A percentile compares a stretch with the other conserved stretches of the same genome.
Evolutionary conservation across 2,888 invertebrate species (phyloP).

Genomic region (Spodoptera exigua): DNA sequence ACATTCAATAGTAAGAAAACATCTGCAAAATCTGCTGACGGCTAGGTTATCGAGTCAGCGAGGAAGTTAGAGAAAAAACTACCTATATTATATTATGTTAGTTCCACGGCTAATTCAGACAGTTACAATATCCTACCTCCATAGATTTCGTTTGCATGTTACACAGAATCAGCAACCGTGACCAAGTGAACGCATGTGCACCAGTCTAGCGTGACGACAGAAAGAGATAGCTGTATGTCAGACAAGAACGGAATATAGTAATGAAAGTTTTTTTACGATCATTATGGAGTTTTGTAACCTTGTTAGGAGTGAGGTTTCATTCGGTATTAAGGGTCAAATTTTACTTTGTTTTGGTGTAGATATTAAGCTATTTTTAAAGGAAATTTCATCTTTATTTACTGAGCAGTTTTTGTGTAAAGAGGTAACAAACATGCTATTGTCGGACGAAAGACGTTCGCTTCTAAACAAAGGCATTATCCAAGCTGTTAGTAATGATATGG

Average conservation of each 20-base stretch:
- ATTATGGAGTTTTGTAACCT: slow-evolving; percentile 12
- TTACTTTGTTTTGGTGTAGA: too few species aligned
- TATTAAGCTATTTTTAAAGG: too few species aligned
- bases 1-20: too few species aligned
- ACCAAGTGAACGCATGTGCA: slow-evolving; percentile 51
- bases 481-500: too few species aligned
- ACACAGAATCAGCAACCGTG: slow-evolving; percentile 39
- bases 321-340: neutral
- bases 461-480: too few species aligned
- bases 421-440: too few species aligned
- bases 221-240: slow-evolving; percentile 28
- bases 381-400: too few species aligned
- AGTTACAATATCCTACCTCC: slow-evolving; percentile 34
- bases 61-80: too few species aligned
- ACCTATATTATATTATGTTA: slow-evolving; percentile 1
- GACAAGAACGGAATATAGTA: slow-evolving; percentile 9
- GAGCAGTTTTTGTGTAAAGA: too few species aligned
- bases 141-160: slow-evolving; percentile 43
- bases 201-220: slow-evolving; percentile 44
- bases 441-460: too few species aligned
- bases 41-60: too few species aligned
- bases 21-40: too few species aligned
- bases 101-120: neutral
- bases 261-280: slow-evolving; percentile 44
- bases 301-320: neutral